Conservation (phyloP, 2,888 invertebrate genomes). For the Sminthurides aquaticus region DNA sequence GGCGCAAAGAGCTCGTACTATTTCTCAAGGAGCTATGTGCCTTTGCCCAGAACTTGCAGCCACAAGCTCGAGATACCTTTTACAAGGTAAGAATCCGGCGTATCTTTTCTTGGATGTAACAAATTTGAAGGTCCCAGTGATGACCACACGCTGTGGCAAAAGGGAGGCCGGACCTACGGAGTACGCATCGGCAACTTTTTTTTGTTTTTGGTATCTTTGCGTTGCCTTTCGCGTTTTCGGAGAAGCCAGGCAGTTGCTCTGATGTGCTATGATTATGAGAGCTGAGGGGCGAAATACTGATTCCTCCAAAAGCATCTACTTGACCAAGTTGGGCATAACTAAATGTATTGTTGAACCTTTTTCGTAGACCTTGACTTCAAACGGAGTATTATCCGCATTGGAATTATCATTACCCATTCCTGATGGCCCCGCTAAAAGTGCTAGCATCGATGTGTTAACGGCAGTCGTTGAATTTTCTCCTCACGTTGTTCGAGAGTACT, state of each 20-base stretch:
- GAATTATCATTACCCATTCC: conserved; percentile 86
- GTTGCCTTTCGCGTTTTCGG: conserved; percentile 12
- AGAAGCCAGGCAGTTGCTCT: conserved; percentile 26
- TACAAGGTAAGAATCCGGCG: conserved; percentile 60
- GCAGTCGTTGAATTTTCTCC: conserved; percentile 98
- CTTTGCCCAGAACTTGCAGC: conserved; percentile 96
- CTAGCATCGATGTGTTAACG: conserved; percentile 95
- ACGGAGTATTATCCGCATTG: conserved; percentile 79
- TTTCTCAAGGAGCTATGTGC: conserved; percentile 99
- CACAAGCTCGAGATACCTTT: conserved; percentile 92
- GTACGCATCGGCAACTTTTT: conserved; percentile 5
- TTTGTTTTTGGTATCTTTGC: conserved; percentile 10
- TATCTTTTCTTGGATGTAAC: neutral
- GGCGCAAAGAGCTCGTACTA: conserved; percentile 85
- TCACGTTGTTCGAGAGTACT: conserved; percentile 92
- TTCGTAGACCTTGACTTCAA: conserved; percentile 64
- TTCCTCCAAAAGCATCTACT: too few relatives aligned
- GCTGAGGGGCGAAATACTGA: conserved; percentile 33
- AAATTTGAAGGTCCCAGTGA: conserved; percentile 25
- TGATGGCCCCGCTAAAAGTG: conserved; percentile 88
- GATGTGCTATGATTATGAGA: conserved; percentile 43
- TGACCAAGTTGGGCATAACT: neutral
- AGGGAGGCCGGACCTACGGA: conserved; percentile 27
- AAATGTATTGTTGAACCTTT: neutral
- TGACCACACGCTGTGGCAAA: conserved; percentile 33